A percentile compares a stretch with the other conserved stretches of the same genome.
Evolutionary conservation across 2,888 invertebrate genomes (phyloP).

Genomic region (Agonum fuliginosum): DNA sequence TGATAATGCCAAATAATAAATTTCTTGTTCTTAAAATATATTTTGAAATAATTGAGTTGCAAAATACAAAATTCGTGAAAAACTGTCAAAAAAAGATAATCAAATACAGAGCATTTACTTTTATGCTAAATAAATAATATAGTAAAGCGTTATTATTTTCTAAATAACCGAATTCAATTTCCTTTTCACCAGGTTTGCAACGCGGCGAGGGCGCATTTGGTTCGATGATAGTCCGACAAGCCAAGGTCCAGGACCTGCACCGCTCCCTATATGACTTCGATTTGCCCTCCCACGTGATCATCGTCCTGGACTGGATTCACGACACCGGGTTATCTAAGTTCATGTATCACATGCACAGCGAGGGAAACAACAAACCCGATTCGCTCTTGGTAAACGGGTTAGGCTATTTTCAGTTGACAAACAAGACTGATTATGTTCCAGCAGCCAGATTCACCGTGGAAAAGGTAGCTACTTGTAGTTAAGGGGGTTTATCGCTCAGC

Average conservation of each 20-base stretch:
- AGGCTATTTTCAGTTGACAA: slow-evolving; percentile 76
- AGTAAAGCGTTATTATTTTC: too few species aligned
- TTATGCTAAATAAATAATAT: too few species aligned
- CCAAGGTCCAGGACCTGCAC: slow-evolving; percentile 79
- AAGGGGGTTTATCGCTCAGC: too few species aligned
- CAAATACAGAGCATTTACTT: too few species aligned
- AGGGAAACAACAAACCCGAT: slow-evolving; percentile 88
- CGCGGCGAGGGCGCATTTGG: slow-evolving; percentile 91
- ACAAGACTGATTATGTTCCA: slow-evolving; percentile 74
- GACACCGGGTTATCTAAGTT: slow-evolving; percentile 84
- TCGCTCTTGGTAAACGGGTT: slow-evolving; percentile 89
- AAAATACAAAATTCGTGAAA: too few species aligned
- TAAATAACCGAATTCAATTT: too few species aligned
- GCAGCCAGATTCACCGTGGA: slow-evolving; percentile 80
- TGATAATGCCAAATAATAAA: too few species aligned
- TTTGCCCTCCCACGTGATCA: slow-evolving; percentile 83
- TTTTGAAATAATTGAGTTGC: too few species aligned
- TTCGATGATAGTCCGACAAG: slow-evolving; percentile 82
- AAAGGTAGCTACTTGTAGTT: slow-evolving; percentile 74
- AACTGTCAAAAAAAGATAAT: too few species aligned
- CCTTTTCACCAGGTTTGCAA: slow-evolving; percentile 86
- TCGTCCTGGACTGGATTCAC: slow-evolving; percentile 89
- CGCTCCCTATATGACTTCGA: slow-evolving; percentile 85
- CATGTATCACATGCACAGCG: slow-evolving; percentile 88
- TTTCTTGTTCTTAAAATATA: too few species aligned